Base-by-base conservation (phyloP, 2,888 invertebrate genomes). In the Luperina nickerlii region DNA sequence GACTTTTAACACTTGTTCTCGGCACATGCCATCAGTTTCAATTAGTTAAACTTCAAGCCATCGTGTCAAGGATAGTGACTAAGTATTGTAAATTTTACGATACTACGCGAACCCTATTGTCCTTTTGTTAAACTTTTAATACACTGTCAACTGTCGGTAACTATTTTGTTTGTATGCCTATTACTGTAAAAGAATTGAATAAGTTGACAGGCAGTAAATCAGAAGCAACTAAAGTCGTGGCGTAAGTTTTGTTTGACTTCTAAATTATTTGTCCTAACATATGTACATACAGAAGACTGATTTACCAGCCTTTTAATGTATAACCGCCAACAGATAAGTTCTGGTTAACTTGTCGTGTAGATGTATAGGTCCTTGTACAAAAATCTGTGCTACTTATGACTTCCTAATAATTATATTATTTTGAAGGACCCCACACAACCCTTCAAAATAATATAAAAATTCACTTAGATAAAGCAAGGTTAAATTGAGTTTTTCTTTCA, bases 41-140 rank as follows among this genome's bases (percentile, higher is more conserved):
- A 88, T 81, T 57, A 71, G 76, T 74, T 66, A 48, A 78, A 38
- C 45, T 48, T 54, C 18, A 51, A 78, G 69, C 68, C n/a, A 70
- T 38, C 48, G 62, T 78, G 83, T 78, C 87, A 86, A 88, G 87
- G 88, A 76, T 66, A 84, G 51, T 65, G 7, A 65, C 83, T 63
- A 66, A 38, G 67, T 72, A 72, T 68, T 67, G 65, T 51, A 20
- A 76, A 51, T 76, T 84, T 83, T 60, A 76, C 66, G 65, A 67
- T 66, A 66, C 15, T 45, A 27, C 20, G 20, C 57, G 24, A 38
- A 78, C 24, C 20, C 32, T 69, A 79, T 81, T 88, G 88, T 86
- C 32, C 67, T 48, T 75, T 83, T 76, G 72, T 74, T 24, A 38
- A 70, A 71, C 32, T 73, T 32, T 27, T 54, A 66, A 70, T 65